Base-by-base conservation (phyloP, 2,888 invertebrate species). In the Neria commutata region DNA sequence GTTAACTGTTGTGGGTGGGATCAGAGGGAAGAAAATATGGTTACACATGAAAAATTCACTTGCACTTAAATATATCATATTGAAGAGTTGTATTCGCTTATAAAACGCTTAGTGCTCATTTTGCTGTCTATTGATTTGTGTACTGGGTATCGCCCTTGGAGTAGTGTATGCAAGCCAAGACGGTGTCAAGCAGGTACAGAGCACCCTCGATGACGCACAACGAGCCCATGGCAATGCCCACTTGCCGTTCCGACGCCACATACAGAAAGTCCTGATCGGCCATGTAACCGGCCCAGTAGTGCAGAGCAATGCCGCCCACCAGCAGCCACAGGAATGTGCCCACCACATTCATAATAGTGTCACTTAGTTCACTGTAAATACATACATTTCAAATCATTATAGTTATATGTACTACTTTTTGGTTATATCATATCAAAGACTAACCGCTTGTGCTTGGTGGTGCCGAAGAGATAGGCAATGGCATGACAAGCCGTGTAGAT, bases 241-340 rank as follows among this genome's bases (percentile, higher is more conserved):
- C 88, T 84, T 91, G 89, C 84, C 89, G 86, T 79, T 92, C 92
- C 0, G 89, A 87, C 53, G 89, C 87, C 1, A 90, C 88, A 68
- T 88, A 86, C 61, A 88, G 83, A 78, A 86, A 91, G 76, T 91
- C 90, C 73, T 93, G 89, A 75, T 92, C 92, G 17, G 88, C 86
- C 80, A 90, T 88, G 83, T 92, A 94, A 1, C 94, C 93, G 60
- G 90, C 89, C 93, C 94, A 94, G 83, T 94, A 94, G 82, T 94
- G 93, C 19, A 94, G 84, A 0, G 93, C 93, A 23, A 91, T 91
- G 0, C 91, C 93, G 1, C 93, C 94, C 46, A 92, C 91, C 0
- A 92, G 91, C 16, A 94, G 84, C 88, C 92, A 94, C 85, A 94
- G 83, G 81, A 94, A 88, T 65, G 91, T 88, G 1, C 93, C 93